phyloP scores from a whole-genome alignment of 2,113 vertebrate genomes.

The Empidonax alnorum region DNA sequence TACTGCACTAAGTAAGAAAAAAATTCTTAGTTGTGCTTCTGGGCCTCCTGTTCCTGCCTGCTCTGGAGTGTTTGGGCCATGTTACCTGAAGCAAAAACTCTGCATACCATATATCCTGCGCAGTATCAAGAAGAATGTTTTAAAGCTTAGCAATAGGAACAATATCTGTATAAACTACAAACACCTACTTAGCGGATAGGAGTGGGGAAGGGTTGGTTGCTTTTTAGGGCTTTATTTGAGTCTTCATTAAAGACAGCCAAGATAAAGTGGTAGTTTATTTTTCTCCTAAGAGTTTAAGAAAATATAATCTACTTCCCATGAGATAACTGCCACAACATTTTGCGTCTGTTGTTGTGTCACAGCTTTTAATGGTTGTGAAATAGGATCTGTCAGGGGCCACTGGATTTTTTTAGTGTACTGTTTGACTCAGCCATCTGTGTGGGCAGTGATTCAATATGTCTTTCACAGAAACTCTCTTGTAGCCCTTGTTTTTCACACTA shows the following conservation, averaged over 20 bases:
- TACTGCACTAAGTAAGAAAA: neutral
- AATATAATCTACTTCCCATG: neutral
- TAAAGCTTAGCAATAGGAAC: neutral
- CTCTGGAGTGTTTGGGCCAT: neutral
- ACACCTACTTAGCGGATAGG: fast-evolving
- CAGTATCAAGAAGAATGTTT: neutral
- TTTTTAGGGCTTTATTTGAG: neutral
- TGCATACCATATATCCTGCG: neutral
- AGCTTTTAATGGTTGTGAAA: neutral
- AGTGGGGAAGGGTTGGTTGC: neutral
- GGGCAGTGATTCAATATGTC: conserved; percentile 26
- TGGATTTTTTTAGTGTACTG: neutral
- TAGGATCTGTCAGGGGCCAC: conserved; percentile 18
- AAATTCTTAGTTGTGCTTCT: neutral
- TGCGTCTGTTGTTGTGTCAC: neutral
- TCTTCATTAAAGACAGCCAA: neutral
- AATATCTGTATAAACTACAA: neutral
- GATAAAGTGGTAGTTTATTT: neutral
- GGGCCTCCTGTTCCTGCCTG: neutral
- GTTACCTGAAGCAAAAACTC: neutral
- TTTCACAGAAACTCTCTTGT: conserved; percentile 11
- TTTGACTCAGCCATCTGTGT: conserved; percentile 44
- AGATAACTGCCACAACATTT: neutral
- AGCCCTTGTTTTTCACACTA: conserved; percentile 14
- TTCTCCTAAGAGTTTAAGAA: neutral